A percentile compares a stretch with the other conserved stretches of the same genome.
phyloP scores from a whole-genome alignment of 1,140 invertebrate species.

The Drosophila carrolli region DNA sequence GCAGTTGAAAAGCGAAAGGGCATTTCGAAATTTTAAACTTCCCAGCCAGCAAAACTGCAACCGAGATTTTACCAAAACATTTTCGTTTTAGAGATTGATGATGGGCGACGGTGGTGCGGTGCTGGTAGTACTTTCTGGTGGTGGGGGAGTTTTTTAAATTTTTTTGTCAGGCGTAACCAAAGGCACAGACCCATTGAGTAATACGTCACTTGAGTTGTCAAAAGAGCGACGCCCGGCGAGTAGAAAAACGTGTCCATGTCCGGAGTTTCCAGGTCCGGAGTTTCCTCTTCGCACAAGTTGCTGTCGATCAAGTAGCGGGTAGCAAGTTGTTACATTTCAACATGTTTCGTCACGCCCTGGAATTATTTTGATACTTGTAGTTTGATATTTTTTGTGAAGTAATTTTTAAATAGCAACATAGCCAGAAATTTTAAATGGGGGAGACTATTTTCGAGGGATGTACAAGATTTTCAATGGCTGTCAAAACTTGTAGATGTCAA shows the following conservation, averaged over 20 bases:
- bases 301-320: slow-evolving; percentile 68
- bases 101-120: slow-evolving; percentile 32
- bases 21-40: slow-evolving; percentile 68
- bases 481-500: slow-evolving; percentile 45
- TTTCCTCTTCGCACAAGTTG: slow-evolving; percentile 78
- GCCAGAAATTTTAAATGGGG: slow-evolving; percentile 16
- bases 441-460: slow-evolving; percentile 5
- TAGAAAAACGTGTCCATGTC: slow-evolving; percentile 65
- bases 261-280: slow-evolving; percentile 51
- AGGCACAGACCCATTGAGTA: slow-evolving; percentile 57
- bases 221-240: slow-evolving; percentile 55
- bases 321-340: slow-evolving; percentile 68
- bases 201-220: slow-evolving; percentile 80
- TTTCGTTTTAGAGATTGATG: slow-evolving; percentile 67
- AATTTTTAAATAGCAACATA: slow-evolving; percentile 49
- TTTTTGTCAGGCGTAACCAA: slow-evolving; percentile 71
- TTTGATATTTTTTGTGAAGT: slow-evolving; percentile 25
- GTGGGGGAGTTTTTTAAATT: slow-evolving; percentile 35
- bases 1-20: slow-evolving; percentile 72
- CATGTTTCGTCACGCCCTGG: slow-evolving; percentile 73
- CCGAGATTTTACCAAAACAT: slow-evolving; percentile 65
- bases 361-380: slow-evolving; percentile 59
- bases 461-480: slow-evolving; percentile 24
- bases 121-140: slow-evolving; percentile 24
- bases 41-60: slow-evolving; percentile 10